Evolutionary conservation across 2,797 vertebrate genomes (phyloP), one percentile per base, ranked within the genome.

Genomic region (Molossus molossus): DNA sequence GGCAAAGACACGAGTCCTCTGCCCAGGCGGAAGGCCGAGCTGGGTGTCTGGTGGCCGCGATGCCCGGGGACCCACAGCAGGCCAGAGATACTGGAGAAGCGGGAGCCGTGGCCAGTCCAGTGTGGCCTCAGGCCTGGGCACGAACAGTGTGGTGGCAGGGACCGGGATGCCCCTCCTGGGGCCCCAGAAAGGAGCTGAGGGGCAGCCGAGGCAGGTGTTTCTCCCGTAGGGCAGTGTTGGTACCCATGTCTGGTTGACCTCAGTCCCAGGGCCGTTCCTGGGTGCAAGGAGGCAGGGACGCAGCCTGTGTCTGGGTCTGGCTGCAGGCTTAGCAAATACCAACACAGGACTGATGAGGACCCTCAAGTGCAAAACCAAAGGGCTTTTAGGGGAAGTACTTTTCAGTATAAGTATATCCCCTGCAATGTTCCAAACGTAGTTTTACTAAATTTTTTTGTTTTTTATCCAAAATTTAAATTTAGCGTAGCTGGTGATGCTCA

Each of bases 341-440:
- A 9, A 29, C 27, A 15, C 7, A 50, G 37, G 53, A 17, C 29
- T 1, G 1, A 1, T 2, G 27, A 12, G 33, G 3, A 10, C 21
- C 20, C 10, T 40, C 33, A 3, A 0, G 73, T 2, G 5, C 29
- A 18, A 29, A 48, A 29, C 18, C 15, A 21, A 12, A 18, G 18
- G 6, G 20, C 5, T 40, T 40, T 20, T 0, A 18, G 57, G 11
- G 7, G 3, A 1, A 20, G 45, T 6, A 10, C 11, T 14, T 18
- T 50, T 40, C 9, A 12, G 37, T 2, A 9, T 21, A 9, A 29
- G 9, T 40, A 0, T 6, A 11, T 45, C 14, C 33, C 18, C 4
- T 27, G 57, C 45, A 69, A 3, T 6, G 1, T n/a, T 69, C 20
- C 0, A n/a, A n/a, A 64, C 21, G 4, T 17, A 6, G 11, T 69